Percentiles rank a stretch among this genome's conserved stretches.
phyloP scores from a whole-genome alignment of 2,888 invertebrate genomes.

The Margaritifera margaritifera region DNA sequence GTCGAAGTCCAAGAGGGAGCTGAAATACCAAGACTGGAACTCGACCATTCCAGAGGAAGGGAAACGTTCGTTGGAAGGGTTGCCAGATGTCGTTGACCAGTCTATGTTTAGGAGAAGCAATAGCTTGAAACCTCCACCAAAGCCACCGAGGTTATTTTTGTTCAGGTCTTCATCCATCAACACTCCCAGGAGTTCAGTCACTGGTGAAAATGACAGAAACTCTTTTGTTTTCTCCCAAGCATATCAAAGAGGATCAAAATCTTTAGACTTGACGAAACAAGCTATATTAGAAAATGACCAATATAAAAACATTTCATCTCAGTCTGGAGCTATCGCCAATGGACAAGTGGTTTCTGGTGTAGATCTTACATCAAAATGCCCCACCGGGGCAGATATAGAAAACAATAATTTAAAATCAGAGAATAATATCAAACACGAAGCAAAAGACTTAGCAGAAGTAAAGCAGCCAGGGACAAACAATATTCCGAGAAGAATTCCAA shows the following conservation, averaged over 20 bases:
- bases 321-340: too few relatives aligned
- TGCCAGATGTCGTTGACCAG: slow-evolving; percentile 55
- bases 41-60: slow-evolving; percentile 3
- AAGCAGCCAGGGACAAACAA: slow-evolving; percentile 1
- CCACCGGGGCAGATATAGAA: too few relatives aligned
- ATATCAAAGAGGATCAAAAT: slow-evolving; percentile 28
- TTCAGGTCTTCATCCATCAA: slow-evolving; percentile 53
- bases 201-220: slow-evolving; percentile 42
- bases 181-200: slow-evolving; percentile 47
- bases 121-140: slow-evolving; percentile 60
- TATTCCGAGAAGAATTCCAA: slow-evolving; percentile 9
- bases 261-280: background rate
- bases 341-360: too few relatives aligned
- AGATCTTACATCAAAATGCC: too few relatives aligned
- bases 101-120: slow-evolving; percentile 40
- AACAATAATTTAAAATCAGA: background rate
- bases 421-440: background rate
- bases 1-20: slow-evolving; percentile 10
- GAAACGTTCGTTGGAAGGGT: slow-evolving; percentile 11
- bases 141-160: slow-evolving; percentile 62
- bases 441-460: background rate
- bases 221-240: slow-evolving; percentile 44
- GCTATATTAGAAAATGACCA: background rate
- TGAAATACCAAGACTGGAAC: slow-evolving; percentile 8
- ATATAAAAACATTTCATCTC: too few relatives aligned